Conservation (phyloP, 2,888 invertebrate genomes). For the Cerceris ruficornis region DNA sequence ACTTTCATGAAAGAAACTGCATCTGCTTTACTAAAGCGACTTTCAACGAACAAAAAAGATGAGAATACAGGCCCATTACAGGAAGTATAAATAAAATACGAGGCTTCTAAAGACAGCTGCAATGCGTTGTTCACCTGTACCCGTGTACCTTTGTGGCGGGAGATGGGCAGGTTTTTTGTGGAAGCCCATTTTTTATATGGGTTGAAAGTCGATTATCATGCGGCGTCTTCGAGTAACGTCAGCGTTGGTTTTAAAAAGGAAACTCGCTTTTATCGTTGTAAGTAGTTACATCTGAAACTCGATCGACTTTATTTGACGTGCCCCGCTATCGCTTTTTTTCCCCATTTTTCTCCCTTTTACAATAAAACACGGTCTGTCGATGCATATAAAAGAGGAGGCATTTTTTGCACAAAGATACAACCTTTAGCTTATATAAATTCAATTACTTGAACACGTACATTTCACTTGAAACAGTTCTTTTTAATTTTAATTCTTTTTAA, state of each 20-base stretch:
- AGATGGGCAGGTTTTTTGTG: slow-evolving; percentile 22
- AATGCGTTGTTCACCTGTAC: slow-evolving; percentile 57
- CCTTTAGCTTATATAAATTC: too few species aligned
- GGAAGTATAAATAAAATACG: slow-evolving; percentile 70
- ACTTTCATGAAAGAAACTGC: slow-evolving; percentile 6
- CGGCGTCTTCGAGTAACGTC: neutral
- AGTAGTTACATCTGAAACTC: too few species aligned
- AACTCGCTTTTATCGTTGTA: slow-evolving; percentile 3
- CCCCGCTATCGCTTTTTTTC: too few species aligned
- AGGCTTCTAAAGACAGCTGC: slow-evolving; percentile 66
- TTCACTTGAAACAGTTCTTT: too few species aligned
- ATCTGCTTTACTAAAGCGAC: slow-evolving; percentile 30
- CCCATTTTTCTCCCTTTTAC: too few species aligned
- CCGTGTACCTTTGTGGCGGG: neutral
- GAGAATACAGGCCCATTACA: slow-evolving; percentile 60
- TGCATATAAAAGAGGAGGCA: too few species aligned
- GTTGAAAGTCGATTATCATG: slow-evolving; percentile 11
- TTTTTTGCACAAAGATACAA: too few species aligned
- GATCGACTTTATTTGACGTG: too few species aligned
- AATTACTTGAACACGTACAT: too few species aligned
- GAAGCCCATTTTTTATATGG: slow-evolving; percentile 1
- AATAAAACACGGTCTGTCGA: too few species aligned
- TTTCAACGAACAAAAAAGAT: slow-evolving; percentile 55
- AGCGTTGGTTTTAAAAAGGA: neutral
- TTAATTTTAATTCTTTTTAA: too few species aligned